Base-by-base conservation (phyloP, 2,888 invertebrate genomes). In the Dryadula phaetusa region DNA sequence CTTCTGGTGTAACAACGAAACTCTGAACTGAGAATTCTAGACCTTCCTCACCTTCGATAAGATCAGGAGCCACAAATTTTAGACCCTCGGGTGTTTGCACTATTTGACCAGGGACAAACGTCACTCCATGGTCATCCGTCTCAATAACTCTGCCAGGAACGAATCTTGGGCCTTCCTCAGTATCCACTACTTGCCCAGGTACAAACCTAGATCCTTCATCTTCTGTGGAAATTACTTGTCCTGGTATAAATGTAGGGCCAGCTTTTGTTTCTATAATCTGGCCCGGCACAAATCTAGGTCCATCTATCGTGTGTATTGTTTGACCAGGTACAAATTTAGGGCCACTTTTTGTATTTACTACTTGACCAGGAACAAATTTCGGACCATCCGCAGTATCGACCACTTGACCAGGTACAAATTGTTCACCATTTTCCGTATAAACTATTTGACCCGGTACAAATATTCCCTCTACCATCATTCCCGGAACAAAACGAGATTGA, bases 101-200 rank as follows among this genome's bases (percentile, higher is more conserved):
- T 8, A 96, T 96, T 89, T 96, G 96, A 0, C 96, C 96, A 6
- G 96, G 96, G 5, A 96, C 94, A 83, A 96, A 96, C 64, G 95
- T 95, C 2, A 96, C 93, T 25, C 95, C 94, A 18, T 96, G 95
- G 56, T 94, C 94, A 66, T 95, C 95, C 0, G 95, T 95, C 78
- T 95, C 94, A 53, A 96, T 93, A 58, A 95, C 95, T 87, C 96
- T 95, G 0, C 96, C 96, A 0, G 95, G 94, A 4, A 96, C 93
- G 81, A 96, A 96, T 76, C 95, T 88, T 4, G 95, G 95, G 0
- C 95, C 95, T 77, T 95, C 95, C 69, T 94, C 93, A 0, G 95
- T 95, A 74, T 95, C 95, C n/a, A 96, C 95, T 0, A 96, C 95
- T 85, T 95, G 95, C 4, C 96, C 95, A 16, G 94, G 94, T 6